phyloP scores from a whole-genome alignment of 2,888 invertebrate genomes.

The Agonopterix subpropinquella region DNA sequence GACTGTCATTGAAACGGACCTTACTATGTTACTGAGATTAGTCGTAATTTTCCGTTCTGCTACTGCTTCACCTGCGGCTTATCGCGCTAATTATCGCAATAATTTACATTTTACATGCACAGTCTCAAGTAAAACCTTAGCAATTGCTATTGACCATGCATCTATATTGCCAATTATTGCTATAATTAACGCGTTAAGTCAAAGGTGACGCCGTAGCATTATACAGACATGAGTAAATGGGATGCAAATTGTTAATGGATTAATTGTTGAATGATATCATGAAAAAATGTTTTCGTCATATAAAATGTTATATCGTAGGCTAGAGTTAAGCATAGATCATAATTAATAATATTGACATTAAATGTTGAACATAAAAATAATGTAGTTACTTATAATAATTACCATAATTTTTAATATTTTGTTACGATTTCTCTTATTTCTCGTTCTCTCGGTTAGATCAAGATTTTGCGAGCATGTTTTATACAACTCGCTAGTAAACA shows the following conservation, averaged over 20 bases:
- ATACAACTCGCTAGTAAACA: constrained; percentile 61
- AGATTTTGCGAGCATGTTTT: constrained; percentile 59
- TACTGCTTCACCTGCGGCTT: constrained; percentile 24
- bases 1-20: constrained; percentile 66
- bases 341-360: constrained; percentile 69
- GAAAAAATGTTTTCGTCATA: constrained; percentile 66
- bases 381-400: constrained; percentile 71
- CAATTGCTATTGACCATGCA: too few species aligned
- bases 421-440: constrained; percentile 64
- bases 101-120: too few species aligned
- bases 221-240: constrained; percentile 38
- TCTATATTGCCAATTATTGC: too few species aligned
- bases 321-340: constrained; percentile 69
- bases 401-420: constrained; percentile 72
- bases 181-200: too few species aligned
- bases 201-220: background rate
- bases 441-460: constrained; percentile 66
- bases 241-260: constrained; percentile 61
- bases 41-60: constrained; percentile 39
- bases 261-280: constrained; percentile 71
- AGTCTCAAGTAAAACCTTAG: too few species aligned
- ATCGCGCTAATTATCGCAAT: too few species aligned
- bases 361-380: constrained; percentile 72
- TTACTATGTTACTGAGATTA: constrained; percentile 67
- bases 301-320: constrained; percentile 69